Conservation (phyloP, 1,140 invertebrate species). For the Diorhabda carinulata region DNA sequence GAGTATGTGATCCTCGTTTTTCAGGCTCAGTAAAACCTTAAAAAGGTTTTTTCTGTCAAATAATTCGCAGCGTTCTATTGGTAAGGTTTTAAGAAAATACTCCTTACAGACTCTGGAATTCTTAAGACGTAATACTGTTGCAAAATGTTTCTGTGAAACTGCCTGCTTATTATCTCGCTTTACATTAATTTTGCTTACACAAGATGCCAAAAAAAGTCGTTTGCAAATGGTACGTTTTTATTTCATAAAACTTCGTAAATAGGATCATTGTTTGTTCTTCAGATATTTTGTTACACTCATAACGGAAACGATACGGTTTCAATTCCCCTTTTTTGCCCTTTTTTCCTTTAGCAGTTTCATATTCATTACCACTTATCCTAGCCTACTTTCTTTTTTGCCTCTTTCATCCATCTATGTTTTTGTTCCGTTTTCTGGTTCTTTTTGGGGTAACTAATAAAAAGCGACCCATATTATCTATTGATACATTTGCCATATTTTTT, state of each 20-base stretch:
- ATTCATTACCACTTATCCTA: slow-evolving; percentile 9
- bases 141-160: slow-evolving; percentile 15
- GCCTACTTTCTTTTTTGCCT: slow-evolving; percentile 9
- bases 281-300: slow-evolving; percentile 20
- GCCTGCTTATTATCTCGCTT: slow-evolving; percentile 7
- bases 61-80: slow-evolving; percentile 11
- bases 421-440: slow-evolving; percentile 9
- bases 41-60: slow-evolving; percentile 10
- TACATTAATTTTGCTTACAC: slow-evolving; percentile 7
- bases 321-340: slow-evolving; percentile 4
- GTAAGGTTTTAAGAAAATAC: slow-evolving; percentile 1
- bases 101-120: slow-evolving; percentile 10
- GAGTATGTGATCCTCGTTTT: slow-evolving; percentile 11
- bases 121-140: slow-evolving; percentile 11
- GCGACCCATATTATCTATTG: slow-evolving; percentile 7
- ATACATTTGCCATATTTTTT: neutral
- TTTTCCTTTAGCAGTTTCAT: slow-evolving; percentile 14
- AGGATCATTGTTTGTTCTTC: slow-evolving; percentile 11
- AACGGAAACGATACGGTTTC: neutral
- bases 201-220: slow-evolving; percentile 6
- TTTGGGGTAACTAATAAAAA: slow-evolving; percentile 8
- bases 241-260: slow-evolving; percentile 2
- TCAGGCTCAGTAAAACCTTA: slow-evolving; percentile 7
- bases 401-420: slow-evolving; percentile 7
- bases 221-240: neutral